Base-by-base conservation (phyloP, 2,888 invertebrate species). In the Stenurella melanura region DNA sequence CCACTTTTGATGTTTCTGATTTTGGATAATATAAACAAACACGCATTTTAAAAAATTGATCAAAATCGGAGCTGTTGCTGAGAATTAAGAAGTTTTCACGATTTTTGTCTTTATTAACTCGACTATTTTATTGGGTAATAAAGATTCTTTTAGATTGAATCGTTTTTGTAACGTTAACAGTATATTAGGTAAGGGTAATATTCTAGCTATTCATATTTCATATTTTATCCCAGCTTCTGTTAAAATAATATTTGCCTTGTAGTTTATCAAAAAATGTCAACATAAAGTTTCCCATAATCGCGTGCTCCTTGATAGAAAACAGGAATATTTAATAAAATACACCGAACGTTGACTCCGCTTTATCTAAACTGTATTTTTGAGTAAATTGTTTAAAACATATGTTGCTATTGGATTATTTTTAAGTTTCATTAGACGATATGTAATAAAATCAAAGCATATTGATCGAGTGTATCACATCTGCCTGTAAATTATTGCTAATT, bases 321-420 rank as follows among this genome's bases (percentile, higher is more conserved):
- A 42, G 70, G 42, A 42, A 42, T 70, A 70, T 70, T 70, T 70
- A 70, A 70, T 70, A 17, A 60, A 70, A 73, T 57, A 69, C 58
- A 18, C 58, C 64, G 73, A 66, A 73, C 73, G 73, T 73, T 73
- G 73, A 73, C 73, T 66, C 34, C 73, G 54, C n/a, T 56, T 71
- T 50, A 61, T 61, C 50, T 54, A 34, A 72, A 57, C 57, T 57
- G 21, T 38, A 58, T 69, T 69, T 58, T 69, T 69, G 30, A 69
- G 11, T 38, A 64, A 38, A 64, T 64, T 18, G 50, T 38, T 64
- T 63, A 63, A 63, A 63, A 38, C 15, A 63, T 63, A 34, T 30
- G 30, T 63, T 34, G 34, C 63, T 34, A 15, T 34, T n/a, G 34
- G 12, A 63, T 63, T 63, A 63, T 30, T 34, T 63, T 63, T 30